Percentiles rank a stretch among this genome's conserved stretches.
Evolutionary conservation across 2,888 invertebrate species (phyloP).

Genomic region (Tachystola acroxantha): DNA sequence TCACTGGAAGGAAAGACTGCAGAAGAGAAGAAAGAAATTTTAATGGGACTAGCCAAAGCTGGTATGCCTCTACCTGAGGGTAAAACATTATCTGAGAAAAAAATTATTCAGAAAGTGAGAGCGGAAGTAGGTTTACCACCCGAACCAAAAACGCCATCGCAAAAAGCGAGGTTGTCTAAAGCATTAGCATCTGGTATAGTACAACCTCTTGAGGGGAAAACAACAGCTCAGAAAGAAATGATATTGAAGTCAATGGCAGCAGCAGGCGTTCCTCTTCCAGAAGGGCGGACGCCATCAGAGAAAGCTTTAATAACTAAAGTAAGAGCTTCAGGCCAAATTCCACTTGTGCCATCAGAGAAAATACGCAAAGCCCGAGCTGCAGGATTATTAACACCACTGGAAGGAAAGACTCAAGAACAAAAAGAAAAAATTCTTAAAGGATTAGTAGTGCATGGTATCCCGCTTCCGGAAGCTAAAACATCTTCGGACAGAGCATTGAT

Average conservation of each 20-base stretch:
- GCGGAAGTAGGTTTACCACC: slow-evolving; percentile 28
- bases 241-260: slow-evolving; percentile 13
- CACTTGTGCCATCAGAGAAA: slow-evolving; percentile 12
- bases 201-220: slow-evolving; percentile 24
- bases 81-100: slow-evolving; percentile 27
- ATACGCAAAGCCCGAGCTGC: slow-evolving; percentile 16
- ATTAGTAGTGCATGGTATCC: slow-evolving; percentile 21
- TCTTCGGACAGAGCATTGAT: slow-evolving; percentile 26
- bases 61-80: slow-evolving; percentile 26
- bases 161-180: slow-evolving; percentile 19
- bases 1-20: slow-evolving; percentile 17
- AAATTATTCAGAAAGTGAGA: slow-evolving; percentile 19
- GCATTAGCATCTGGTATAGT: slow-evolving; percentile 21
- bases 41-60: slow-evolving; percentile 19
- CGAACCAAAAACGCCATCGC: slow-evolving; percentile 23
- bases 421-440: slow-evolving; percentile 25
- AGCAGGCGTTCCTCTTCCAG: slow-evolving; percentile 11
- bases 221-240: slow-evolving; percentile 18
- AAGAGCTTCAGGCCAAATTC: slow-evolving; percentile 14
- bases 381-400: slow-evolving; percentile 16
- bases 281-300: slow-evolving; percentile 9
- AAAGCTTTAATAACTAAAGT: slow-evolving; percentile 3
- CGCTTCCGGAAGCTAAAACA: slow-evolving; percentile 27
- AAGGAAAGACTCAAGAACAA: slow-evolving; percentile 24
- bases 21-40: slow-evolving; percentile 29